Evolutionary conservation across 2,113 vertebrate genomes (phyloP), one percentile per base, ranked within the genome.

Genomic region (Hirundichthys speculiger): DNA sequence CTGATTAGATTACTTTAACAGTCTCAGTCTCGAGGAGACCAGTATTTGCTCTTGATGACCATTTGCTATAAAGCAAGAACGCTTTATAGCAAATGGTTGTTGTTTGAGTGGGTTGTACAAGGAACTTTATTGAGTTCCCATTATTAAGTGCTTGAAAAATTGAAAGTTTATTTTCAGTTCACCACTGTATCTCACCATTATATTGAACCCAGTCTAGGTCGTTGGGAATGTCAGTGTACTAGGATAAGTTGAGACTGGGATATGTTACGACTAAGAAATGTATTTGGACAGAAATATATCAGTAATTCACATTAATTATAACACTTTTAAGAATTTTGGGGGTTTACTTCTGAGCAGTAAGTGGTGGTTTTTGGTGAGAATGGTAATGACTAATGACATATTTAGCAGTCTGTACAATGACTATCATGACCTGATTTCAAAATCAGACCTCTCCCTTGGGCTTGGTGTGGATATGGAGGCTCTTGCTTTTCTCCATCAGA

Each of bases 1-100:
- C 60, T 74, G 77, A 82, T 82, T 62, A 78, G 63, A 74, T 88
- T 77, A 80, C 66, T 62, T 69, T 53, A 15, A 27, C 54, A 25
- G 39, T 39, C 67, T 68, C 34, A 10, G 57, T 43, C 60, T 65
- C 18, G 21, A 59, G 52, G 38, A 80, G 50, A 66, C 45, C 41
- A 45, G 24, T 77, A 66, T 64, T 83, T 25, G 2, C 69, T 82
- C 53, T 66, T 13, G 1, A 34, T 9, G 30, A 34, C 6, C n/a
- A n/a, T n/a, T n/a, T n/a, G n/a, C n/a, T n/a, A 34, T 6, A 34
- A 20, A 69, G 59, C 45, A 51, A 47, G 38, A 73, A 2, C 20
- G 62, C 47, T 51, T 75, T 53, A 64, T 50, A 62, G 39, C 39
- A 75, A 78, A 82, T 78, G 50, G 55, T 18, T 13, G n/a, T 64